A percentile compares a stretch with the other conserved stretches of the same genome.
phyloP scores from a whole-genome alignment of 1,140 invertebrate species.

The Drosophila pseudoobscura region DNA sequence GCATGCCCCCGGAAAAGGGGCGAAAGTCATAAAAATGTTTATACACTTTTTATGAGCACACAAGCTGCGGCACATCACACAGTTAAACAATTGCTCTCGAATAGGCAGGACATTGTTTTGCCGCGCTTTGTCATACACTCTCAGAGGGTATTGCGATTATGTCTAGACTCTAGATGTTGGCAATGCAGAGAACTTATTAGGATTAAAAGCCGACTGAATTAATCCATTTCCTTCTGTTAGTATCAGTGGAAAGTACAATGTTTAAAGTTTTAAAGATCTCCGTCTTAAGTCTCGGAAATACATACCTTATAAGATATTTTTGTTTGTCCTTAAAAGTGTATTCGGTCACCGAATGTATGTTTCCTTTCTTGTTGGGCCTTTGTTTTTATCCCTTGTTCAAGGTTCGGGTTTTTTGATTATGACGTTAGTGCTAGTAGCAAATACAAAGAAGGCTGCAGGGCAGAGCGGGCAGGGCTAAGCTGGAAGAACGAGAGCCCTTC shows the following conservation, averaged over 20 bases:
- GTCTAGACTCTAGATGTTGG: too few relatives aligned
- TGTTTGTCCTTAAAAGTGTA: too few relatives aligned
- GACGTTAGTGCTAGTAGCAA: conserved; percentile 35
- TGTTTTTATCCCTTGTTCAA: neutral
- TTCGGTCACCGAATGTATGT: too few relatives aligned
- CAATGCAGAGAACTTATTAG: too few relatives aligned
- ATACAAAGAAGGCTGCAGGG: conserved; percentile 21
- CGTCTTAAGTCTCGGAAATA: too few relatives aligned
- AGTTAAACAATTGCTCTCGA: conserved; percentile 58
- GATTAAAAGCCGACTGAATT: too few relatives aligned
- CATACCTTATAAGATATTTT: too few relatives aligned
- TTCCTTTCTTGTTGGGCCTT: too few relatives aligned
- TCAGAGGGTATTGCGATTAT: neutral
- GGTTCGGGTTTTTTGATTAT: conserved; percentile 55
- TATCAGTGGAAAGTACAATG: too few relatives aligned
- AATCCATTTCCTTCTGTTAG: too few relatives aligned
- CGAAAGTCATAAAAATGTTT: conserved; percentile 59
- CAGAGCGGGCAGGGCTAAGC: neutral
- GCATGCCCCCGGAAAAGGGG: conserved; percentile 31
- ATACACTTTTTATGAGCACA: conserved; percentile 13
- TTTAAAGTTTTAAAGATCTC: too few relatives aligned
- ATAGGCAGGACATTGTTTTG: conserved; percentile 40
- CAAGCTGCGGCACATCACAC: conserved; percentile 58
- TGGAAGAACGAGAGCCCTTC: conserved; percentile 15
- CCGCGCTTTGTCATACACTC: conserved; percentile 11